A percentile compares a stretch with the other conserved stretches of the same genome.
Conservation (phyloP, 2,113 vertebrate species). For the Hymenochirus boettgeri region DNA sequence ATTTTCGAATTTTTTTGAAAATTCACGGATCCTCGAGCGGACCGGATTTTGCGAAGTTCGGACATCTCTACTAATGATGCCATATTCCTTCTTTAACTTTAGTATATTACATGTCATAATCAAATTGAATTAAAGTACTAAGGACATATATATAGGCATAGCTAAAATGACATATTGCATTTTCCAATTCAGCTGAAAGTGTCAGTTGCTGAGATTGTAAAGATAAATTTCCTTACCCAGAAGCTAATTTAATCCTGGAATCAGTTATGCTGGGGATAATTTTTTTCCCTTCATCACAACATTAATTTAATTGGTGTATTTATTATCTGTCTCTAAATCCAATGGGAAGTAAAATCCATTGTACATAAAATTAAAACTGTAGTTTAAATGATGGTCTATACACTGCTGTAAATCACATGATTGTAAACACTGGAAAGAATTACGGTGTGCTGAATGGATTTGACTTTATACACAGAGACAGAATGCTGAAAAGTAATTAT, state of each 20-base stretch:
- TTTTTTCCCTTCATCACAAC: background rate
- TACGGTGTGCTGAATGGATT: background rate
- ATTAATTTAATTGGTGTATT: no score
- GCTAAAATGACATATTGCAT: no score
- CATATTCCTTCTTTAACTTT: no score
- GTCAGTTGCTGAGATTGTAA: background rate
- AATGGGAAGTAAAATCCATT: background rate
- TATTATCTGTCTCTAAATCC: background rate
- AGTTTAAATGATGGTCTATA: background rate
- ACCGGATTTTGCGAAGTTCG: no score
- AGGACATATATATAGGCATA: no score
- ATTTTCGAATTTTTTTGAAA: no score
- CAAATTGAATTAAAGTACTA: no score
- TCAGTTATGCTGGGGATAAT: background rate
- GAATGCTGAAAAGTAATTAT: conserved; percentile 12
- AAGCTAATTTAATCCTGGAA: background rate
- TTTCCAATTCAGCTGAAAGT: no score
- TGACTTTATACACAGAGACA: background rate
- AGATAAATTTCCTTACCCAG: background rate
- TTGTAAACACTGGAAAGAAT: conserved; percentile 1
- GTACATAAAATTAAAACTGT: conserved; percentile 2
- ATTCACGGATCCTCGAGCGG: no score
- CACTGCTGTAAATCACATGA: background rate
- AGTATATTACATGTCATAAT: no score
- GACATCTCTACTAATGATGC: no score